phyloP scores from a whole-genome alignment of 2,797 vertebrate genomes.

The Thripadectes ignobilis region DNA sequence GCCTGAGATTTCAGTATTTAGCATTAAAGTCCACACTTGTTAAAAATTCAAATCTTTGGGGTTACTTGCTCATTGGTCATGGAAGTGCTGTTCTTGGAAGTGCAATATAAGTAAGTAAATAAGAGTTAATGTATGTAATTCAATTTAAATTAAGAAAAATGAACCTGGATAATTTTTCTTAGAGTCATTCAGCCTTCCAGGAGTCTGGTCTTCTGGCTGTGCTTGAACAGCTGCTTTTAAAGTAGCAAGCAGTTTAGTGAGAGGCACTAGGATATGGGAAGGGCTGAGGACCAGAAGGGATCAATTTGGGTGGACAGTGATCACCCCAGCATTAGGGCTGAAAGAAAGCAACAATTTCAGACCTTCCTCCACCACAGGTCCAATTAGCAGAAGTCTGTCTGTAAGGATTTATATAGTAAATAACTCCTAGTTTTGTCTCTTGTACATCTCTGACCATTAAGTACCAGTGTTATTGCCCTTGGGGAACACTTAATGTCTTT shows the following conservation, averaged over 20 bases:
- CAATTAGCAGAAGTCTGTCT: not conserved
- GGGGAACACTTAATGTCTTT: slow-evolving; percentile 52
- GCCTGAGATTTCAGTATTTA: not conserved
- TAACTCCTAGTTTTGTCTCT: slow-evolving; percentile 37
- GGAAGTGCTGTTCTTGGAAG: not conserved
- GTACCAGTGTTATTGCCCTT: slow-evolving; percentile 15
- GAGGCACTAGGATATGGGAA: not conserved
- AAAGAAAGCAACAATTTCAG: slow-evolving; percentile 10
- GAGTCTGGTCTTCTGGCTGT: not conserved
- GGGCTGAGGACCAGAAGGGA: not conserved
- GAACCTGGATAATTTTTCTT: not conserved
- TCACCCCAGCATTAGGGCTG: not conserved
- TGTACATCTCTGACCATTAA: slow-evolving; percentile 48
- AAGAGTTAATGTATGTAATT: not conserved
- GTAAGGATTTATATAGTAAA: not conserved
- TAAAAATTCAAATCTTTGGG: not conserved
- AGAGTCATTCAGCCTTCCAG: not conserved
- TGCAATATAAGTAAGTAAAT: not conserved
- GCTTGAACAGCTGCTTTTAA: not conserved
- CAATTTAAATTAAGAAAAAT: slow-evolving; percentile 6
- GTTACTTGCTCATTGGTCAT: not conserved
- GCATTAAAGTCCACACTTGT: not conserved
- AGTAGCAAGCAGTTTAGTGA: not conserved
- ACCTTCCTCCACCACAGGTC: not conserved
- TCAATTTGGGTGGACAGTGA: not conserved